Base-by-base conservation (phyloP, 1,140 invertebrate genomes). In the Acyrthosiphon pisum region DNA sequence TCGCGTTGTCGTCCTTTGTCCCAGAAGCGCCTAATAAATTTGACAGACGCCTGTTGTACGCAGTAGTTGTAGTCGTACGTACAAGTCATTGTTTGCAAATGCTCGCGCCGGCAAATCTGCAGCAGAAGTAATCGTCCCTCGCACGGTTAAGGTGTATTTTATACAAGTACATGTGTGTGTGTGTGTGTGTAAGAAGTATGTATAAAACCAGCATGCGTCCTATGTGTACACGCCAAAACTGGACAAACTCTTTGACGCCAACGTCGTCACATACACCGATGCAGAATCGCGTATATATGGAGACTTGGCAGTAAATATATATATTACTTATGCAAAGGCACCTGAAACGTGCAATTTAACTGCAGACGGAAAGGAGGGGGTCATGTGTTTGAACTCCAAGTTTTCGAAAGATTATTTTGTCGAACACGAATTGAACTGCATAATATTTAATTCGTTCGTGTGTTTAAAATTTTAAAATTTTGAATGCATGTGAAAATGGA, bases 81-180 rank as follows among this genome's bases (percentile, higher is more conserved):
- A 93, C 91, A 93, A 84, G 91, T 93, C 91, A 93, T 93, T 93
- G 91, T 93, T 93, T 93, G 91, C 91, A 93, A 93, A 93, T 93
- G 50, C 48, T 41, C 35, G 48, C 22, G 48, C 46, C 76, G 48
- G 26, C 41, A n/a, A 37, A 60, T 60, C 88, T 37, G 35, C 84
- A 30, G 84, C 44, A 26, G 41, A 26, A 76, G 30, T 4, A n/a
- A 7, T 50, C 86, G 46, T 88, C 46, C 35, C 20, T 30, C 30
- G n/a, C 83, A 23, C 41, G 26, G 83, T 86, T 46, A 23, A 35
- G 20, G 81, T 37, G n/a, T 83, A 86, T 18, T 86, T 6, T 18
- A n/a, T 30, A 14, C 30, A 23, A 2, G 11, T 26, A 2, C 44
- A 0, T 18, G 14, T 68, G 60, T 26, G 8, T 84, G 30, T n/a